Conservation (phyloP, 2,888 invertebrate species). For the Patella pellucida region DNA sequence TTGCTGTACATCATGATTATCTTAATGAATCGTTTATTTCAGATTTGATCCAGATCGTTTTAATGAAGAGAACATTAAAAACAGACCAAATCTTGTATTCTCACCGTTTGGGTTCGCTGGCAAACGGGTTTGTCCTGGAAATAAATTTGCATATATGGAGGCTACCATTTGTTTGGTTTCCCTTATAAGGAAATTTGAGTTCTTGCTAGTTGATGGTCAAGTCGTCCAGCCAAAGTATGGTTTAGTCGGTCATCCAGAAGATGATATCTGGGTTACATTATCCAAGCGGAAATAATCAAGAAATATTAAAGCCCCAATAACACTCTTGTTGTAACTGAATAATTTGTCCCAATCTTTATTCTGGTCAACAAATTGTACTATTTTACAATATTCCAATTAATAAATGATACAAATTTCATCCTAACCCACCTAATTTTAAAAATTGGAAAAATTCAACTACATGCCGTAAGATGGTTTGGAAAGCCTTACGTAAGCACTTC, state of each 20-base stretch:
- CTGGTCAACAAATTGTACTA: no score
- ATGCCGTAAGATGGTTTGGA: no score
- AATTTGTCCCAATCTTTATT: no score
- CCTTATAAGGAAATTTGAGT: conserved; percentile 59
- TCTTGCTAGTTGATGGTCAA: conserved; percentile 65
- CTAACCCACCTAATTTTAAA: no score
- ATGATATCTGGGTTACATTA: conserved; percentile 69
- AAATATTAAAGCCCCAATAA: no score
- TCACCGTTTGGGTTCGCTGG: conserved; percentile 71
- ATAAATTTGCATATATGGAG: conserved; percentile 60
- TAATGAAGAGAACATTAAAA: conserved; percentile 48
- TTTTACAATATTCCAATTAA: no score
- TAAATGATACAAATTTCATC: no score
- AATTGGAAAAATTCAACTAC: no score
- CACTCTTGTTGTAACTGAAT: no score
- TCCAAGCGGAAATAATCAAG: conserved; percentile 40
- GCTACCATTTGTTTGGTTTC: conserved; percentile 53
- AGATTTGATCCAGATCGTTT: conserved; percentile 70
- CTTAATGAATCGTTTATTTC: conserved; percentile 9
- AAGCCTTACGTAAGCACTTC: no score
- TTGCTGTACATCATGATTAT: not conserved
- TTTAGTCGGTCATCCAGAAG: conserved; percentile 67
- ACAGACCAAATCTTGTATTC: conserved; percentile 56
- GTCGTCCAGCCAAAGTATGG: conserved; percentile 64
- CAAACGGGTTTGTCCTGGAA: conserved; percentile 62